A percentile compares a stretch with the other conserved stretches of the same genome.
phyloP scores from a whole-genome alignment of 2,797 vertebrate genomes.

The Sebastes flavidus region DNA sequence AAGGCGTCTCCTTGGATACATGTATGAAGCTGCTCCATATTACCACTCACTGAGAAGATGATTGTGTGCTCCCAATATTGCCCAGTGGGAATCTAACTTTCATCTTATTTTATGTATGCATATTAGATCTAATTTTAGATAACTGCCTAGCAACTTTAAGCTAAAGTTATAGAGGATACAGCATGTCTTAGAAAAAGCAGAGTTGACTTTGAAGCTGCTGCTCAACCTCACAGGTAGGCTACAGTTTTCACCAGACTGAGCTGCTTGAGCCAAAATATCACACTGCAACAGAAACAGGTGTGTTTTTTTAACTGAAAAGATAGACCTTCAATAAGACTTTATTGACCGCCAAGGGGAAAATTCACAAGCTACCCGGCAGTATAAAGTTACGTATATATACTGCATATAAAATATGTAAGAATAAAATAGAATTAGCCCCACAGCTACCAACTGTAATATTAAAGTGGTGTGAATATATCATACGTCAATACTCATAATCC shows the following conservation, averaged over 20 bases:
- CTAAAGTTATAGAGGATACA: neutral
- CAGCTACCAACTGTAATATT: neutral
- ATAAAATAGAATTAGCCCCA: neutral
- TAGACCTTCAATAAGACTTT: neutral
- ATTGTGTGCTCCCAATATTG: neutral
- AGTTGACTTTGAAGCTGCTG: constrained; percentile 1
- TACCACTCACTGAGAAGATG: neutral
- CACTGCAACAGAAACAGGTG: neutral
- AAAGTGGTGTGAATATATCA: too few species aligned
- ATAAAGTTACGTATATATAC: too few species aligned
- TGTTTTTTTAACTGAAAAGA: neutral
- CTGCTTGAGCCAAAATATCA: neutral
- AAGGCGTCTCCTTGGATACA: neutral
- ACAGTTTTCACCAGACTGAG: neutral
- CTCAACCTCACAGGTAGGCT: neutral
- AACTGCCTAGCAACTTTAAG: neutral
- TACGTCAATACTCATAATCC: too few species aligned
- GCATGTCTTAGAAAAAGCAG: too few species aligned
- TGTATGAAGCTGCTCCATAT: neutral
- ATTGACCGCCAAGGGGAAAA: neutral
- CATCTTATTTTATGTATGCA: neutral
- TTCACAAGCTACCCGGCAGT: neutral
- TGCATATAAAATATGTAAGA: neutral
- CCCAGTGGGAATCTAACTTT: neutral
- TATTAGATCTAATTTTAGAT: neutral